Evolutionary conservation across 1,140 invertebrate genomes (phyloP), one percentile per base, ranked within the genome.

Genomic region (Papilio polyxenes): DNA sequence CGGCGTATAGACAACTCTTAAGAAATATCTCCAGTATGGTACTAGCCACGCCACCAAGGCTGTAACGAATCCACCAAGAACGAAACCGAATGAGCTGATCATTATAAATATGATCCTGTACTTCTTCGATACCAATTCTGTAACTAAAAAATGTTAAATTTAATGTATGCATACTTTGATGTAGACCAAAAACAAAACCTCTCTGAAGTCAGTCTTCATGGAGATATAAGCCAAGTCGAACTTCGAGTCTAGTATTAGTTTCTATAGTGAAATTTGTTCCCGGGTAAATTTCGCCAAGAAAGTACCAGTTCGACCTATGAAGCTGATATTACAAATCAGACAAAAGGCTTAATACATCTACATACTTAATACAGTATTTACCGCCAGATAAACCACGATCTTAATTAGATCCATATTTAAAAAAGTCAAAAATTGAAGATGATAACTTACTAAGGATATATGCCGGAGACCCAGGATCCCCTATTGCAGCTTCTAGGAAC

Each of bases 21-120:
- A 81, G 23, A 90, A 89, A 37, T 87, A 59, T 85, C 90, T 86
- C 91, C 91, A 93, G 74, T 92, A 89, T 2, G 87, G 85, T 6
- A 93, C 49, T 7, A 82, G 78, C 62, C 88, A 91, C 15, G 88
- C 89, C 51, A 86, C 82, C 9, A 85, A 37, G 2, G 89, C 79
- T 53, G 89, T 84, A 13, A 83, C 75, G 15, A 92, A 44, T 51
- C 86, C 85, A 20, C 90, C 87, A 23, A 85, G 5, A 44, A 86
- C 83, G 75, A 83, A 85, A 48, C 81, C 44, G 44, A 85, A 72
- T 65, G 78, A 75, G 69, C 77, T 75, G 20, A 62, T n/a, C 13
- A 81, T 75, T 74, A 82, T 72, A 56, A 83, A 85, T 13, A 56
- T n/a, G 5, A 85, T 83, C 59, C 84, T 65, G 23, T 83, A 75